Evolutionary conservation across 2,113 vertebrate species (phyloP).

Genomic region (Gasterosteus aculeatus): DNA sequence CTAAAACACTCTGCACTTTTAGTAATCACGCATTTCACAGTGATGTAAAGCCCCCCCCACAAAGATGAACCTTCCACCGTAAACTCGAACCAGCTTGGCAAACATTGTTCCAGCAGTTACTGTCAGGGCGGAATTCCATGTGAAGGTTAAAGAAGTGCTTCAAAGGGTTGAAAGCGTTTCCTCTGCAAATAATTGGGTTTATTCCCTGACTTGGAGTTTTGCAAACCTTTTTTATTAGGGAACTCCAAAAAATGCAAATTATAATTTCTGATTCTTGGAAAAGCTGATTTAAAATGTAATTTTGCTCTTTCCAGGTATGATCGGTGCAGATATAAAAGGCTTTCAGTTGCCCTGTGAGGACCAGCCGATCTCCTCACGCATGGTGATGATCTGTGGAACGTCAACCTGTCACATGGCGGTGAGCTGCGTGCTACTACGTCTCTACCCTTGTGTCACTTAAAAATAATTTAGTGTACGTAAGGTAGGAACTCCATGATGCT

Average conservation of each 20-base stretch:
- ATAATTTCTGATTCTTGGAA: neutral
- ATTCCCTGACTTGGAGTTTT: neutral
- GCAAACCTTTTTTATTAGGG: neutral
- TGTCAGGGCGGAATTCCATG: constrained; percentile 35
- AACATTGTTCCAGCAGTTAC: constrained; percentile 62
- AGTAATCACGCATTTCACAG: constrained; percentile 47
- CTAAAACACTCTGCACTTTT: constrained; percentile 52
- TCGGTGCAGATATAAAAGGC: constrained; percentile 91
- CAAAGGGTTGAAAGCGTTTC: constrained; percentile 25
- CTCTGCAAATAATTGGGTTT: constrained; percentile 1
- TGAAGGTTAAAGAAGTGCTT: constrained; percentile 20
- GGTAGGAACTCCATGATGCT: neutral
- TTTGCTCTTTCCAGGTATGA: constrained; percentile 83
- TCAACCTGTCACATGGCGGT: constrained; percentile 99
- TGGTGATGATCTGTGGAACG: constrained; percentile 96
- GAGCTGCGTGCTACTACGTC: constrained; percentile 59
- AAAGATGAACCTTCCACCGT: constrained; percentile 13
- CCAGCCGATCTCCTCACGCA: constrained; percentile 87
- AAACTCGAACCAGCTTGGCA: constrained; percentile 66
- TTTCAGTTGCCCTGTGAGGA: constrained; percentile 87
- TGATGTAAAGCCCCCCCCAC: constrained; percentile 34
- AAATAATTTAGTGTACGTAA: neutral
- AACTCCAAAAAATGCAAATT: neutral
- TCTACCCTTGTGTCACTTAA: neutral
- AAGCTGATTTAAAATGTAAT: neutral